Conservation (phyloP, 2,888 invertebrate genomes). For the Cerastoderma edule region DNA sequence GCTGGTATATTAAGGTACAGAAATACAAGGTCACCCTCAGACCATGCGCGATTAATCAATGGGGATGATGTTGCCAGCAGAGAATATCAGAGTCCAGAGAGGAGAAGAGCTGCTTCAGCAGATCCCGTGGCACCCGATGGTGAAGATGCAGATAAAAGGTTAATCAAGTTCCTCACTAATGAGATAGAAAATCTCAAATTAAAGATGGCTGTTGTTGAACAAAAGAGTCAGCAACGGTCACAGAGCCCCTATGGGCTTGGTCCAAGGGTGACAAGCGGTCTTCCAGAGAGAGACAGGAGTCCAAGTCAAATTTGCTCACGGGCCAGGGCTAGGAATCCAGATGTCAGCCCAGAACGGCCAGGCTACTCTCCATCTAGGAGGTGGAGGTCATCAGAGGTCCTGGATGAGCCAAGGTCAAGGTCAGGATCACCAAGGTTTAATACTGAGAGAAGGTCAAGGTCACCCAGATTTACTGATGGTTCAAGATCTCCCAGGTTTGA, state of each 20-base stretch:
- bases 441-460: conserved; percentile 49
- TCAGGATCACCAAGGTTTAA: conserved; percentile 56
- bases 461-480: conserved; percentile 48
- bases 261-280: conserved; percentile 47
- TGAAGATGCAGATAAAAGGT: conserved; percentile 59
- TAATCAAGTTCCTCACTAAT: conserved; percentile 65
- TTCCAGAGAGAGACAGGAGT: conserved; percentile 56
- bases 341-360: conserved; percentile 43
- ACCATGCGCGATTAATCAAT: conserved; percentile 32
- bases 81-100: conserved; percentile 44
- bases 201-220: conserved; percentile 74
- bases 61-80: conserved; percentile 19
- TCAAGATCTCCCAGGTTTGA: conserved; percentile 58
- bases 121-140: conserved; percentile 24
- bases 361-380: conserved; percentile 50
- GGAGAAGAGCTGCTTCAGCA: conserved; percentile 24
- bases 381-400: conserved; percentile 32
- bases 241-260: conserved; percentile 52
- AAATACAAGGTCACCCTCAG: conserved; percentile 45
- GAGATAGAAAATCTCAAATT: conserved; percentile 74
- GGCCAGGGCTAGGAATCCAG: conserved; percentile 52
- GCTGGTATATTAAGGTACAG: conserved; percentile 53
- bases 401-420: conserved; percentile 37
- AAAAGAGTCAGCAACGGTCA: conserved; percentile 49
- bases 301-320: conserved; percentile 58